Evolutionary conservation across 2,797 vertebrate genomes (phyloP).

Genomic region (Clarias laeviceps): DNA sequence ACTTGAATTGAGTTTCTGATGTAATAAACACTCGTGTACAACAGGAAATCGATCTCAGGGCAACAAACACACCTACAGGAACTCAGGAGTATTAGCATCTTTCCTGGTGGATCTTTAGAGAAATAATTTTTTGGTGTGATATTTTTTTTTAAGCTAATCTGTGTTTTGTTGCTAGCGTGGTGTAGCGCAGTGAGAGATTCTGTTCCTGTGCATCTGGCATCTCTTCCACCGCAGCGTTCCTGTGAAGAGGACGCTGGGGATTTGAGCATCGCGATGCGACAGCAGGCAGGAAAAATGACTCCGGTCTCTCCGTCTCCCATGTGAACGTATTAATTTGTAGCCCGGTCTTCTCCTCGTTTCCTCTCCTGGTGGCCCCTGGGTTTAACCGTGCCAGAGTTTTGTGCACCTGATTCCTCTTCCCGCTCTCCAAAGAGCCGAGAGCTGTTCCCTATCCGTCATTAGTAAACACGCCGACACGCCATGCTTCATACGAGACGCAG

Average conservation of each 20-base stretch:
- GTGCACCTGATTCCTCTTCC: conserved; percentile 69
- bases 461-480: conserved; percentile 70
- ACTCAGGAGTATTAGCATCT: not conserved
- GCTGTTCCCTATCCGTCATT: conserved; percentile 75
- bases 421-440: conserved; percentile 66
- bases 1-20: conserved; percentile 5
- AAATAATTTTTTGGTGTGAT: not conserved
- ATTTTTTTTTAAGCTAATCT: not conserved
- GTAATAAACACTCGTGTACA: not conserved
- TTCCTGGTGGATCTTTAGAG: not conserved
- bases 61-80: not conserved
- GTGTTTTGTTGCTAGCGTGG: conserved; percentile 28
- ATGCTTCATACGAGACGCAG: conserved; percentile 49
- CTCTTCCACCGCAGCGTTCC: conserved; percentile 62
- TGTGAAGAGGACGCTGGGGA: conserved; percentile 62
- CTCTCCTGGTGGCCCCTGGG: conserved; percentile 69
- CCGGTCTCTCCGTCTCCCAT: conserved; percentile 62
- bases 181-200: conserved; percentile 36
- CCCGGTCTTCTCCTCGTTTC: conserved; percentile 63
- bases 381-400: conserved; percentile 61
- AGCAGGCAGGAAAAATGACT: conserved; percentile 69
- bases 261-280: conserved; percentile 65
- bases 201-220: conserved; percentile 51
- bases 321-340: conserved; percentile 67
- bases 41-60: not conserved